Base-by-base conservation (phyloP, 1,140 invertebrate genomes). In the Cylas formicarius region DNA sequence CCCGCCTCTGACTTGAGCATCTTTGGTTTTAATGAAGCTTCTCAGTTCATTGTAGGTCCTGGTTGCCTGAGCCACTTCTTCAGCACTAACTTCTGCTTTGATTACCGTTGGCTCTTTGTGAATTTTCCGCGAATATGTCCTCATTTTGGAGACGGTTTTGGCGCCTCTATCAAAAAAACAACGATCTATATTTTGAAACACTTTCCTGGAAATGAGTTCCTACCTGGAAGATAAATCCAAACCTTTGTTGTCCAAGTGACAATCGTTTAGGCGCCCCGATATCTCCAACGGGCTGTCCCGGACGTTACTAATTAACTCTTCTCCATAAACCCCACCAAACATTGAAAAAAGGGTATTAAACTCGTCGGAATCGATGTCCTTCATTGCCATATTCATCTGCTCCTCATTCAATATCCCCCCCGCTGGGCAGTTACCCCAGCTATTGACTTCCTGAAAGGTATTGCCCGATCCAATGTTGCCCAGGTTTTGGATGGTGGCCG, bases 61-160 rank as follows among this genome's bases (percentile, higher is more conserved):
- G n/a, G 48, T 40, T 1, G 54, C 48, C 18, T 50, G 44, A 3
- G 17, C 23, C 24, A 44, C 35, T 8, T 60, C 58, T 29, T 48
- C 26, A 38, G 24, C 13, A 57, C 58, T 2, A 66, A 64, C 53
- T 72, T 75, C 22, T 64, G 45, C 34, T 50, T 53, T 56, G 1
- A 52, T 32, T 2, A 48, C 14, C 5, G 22, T 42, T n/a, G 28
- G 3, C 17, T 9, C 9, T 29, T 29, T 29, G 13, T 3, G 3
- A 14, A 3, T n/a, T n/a, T n/a, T n/a, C n/a, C n/a, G n/a, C n/a
- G n/a, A n/a, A n/a, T n/a, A n/a, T n/a, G n/a, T n/a, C n/a, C n/a
- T n/a, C n/a, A n/a, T n/a, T n/a, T n/a, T n/a, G n/a, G n/a, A n/a
- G n/a, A n/a, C n/a, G n/a, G n/a, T n/a, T n/a, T n/a, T n/a, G n/a